A percentile compares a stretch with the other conserved stretches of the same genome.
These are phyloP conservation scores for Bunonema sp. DNA, from an alignment of 2,888 invertebrate genomes.

Conservation along the genomic window DNA sequence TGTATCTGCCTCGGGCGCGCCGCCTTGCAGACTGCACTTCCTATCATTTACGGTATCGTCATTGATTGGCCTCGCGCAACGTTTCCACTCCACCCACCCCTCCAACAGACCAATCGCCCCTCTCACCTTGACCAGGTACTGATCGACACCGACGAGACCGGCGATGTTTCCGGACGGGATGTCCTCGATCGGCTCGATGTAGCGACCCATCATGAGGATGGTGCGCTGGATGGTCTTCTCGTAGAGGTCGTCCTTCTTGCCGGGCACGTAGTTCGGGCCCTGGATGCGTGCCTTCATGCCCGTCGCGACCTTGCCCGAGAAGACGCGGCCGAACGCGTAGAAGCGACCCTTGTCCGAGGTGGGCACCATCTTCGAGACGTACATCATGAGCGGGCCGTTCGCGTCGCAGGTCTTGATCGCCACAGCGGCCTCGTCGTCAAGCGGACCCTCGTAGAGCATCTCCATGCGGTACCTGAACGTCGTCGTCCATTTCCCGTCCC, in stretches of 20 bases:
- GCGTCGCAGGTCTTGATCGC: slow-evolving; percentile 72
- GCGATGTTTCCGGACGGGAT: slow-evolving; percentile 98
- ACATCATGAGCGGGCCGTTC: slow-evolving; percentile 97
- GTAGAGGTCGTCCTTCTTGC: slow-evolving; percentile 95
- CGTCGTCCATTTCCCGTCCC: too few species aligned
- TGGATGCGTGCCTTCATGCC: slow-evolving; percentile 72
- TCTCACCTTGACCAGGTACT: slow-evolving; percentile 76
- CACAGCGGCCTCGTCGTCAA: slow-evolving; percentile 80
- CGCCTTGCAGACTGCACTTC: too few species aligned
- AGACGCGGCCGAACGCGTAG: slow-evolving; percentile 99
- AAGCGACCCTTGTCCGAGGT: slow-evolving; percentile 98
- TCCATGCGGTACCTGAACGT: slow-evolving; percentile 83
- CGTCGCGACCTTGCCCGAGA: slow-evolving; percentile 67
- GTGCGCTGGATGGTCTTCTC: slow-evolving; percentile 97
- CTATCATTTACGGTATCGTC: too few species aligned
- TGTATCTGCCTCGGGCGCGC: too few species aligned
- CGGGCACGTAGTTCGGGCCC: slow-evolving; percentile 93
- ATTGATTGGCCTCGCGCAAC: too few species aligned
- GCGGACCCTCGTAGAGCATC: slow-evolving; percentile 95
- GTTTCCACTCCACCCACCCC: too few species aligned
- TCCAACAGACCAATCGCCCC: too few species aligned
- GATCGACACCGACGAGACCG: slow-evolving; percentile 97
- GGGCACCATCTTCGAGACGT: slow-evolving; percentile 99
- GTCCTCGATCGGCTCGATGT: slow-evolving; percentile 96
- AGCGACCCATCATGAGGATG: slow-evolving; percentile 99